phyloP scores from a whole-genome alignment of 2,888 invertebrate species.

The Resseliella maxima region DNA sequence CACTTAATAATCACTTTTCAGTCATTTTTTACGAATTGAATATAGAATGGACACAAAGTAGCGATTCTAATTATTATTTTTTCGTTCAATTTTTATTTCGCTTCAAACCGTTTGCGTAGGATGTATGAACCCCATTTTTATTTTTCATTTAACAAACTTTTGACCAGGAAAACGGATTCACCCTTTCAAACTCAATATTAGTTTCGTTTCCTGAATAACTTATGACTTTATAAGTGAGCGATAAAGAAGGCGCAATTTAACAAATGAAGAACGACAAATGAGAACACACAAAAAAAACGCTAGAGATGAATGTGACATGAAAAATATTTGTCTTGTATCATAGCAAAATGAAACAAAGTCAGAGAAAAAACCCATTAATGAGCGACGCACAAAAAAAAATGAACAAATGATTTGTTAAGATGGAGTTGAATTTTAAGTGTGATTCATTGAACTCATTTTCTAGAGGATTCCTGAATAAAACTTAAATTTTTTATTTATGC shows the following conservation, averaged over 20 bases:
- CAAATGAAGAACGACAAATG: not conserved
- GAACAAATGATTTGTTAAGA: conserved; percentile 8
- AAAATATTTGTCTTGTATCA: conserved; percentile 36
- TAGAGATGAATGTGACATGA: not conserved
- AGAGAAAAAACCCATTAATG: not conserved
- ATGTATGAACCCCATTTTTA: conserved; percentile 1
- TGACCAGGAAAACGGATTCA: conserved; percentile 27
- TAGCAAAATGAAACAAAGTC: conserved; percentile 20
- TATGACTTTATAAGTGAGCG: not conserved
- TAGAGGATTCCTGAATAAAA: not conserved
- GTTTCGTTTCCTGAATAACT: conserved; percentile 18
- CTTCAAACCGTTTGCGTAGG: not conserved
- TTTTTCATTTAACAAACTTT: not conserved
- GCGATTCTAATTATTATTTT: conserved; percentile 19
- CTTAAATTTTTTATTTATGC: too few relatives aligned
- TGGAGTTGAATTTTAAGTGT: conserved; percentile 8
- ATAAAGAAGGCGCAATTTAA: not conserved
- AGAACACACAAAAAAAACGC: not conserved
- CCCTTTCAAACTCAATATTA: conserved; percentile 13
- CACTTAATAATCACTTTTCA: conserved; percentile 37
- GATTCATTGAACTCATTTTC: not conserved
- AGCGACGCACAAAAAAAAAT: not conserved
- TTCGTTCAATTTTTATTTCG: not conserved
- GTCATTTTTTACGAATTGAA: not conserved
- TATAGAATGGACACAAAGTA: not conserved